phyloP scores from a whole-genome alignment of 2,797 vertebrate species.

The Mormyrops boulengeri region DNA sequence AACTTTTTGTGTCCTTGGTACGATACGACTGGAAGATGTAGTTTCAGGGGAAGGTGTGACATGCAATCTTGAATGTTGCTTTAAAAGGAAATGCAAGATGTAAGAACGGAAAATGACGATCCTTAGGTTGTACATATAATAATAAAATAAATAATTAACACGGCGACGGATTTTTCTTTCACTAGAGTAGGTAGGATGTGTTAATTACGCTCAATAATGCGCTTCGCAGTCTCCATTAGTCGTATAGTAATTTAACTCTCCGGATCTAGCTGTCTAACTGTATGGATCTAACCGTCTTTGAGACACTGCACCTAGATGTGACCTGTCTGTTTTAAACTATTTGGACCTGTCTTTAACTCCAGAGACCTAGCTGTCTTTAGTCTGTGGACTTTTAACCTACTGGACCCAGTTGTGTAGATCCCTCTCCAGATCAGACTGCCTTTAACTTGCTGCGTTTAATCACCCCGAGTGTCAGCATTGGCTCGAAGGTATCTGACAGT shows the following conservation, averaged over 20 bases:
- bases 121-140: background rate
- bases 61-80: background rate
- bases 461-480: background rate
- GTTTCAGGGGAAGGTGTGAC: background rate
- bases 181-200: background rate
- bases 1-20: background rate
- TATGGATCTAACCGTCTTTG: background rate
- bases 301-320: background rate
- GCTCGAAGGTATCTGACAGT: background rate
- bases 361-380: background rate
- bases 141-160: background rate
- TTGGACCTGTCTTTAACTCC: background rate
- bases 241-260: conserved; percentile 4
- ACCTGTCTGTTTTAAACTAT: background rate
- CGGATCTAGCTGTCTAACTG: background rate
- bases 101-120: background rate
- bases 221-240: background rate
- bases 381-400: background rate
- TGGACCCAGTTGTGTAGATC: background rate
- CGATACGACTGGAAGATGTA: background rate
- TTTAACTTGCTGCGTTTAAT: background rate
- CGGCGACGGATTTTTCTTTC: background rate
- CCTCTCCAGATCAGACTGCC: background rate
- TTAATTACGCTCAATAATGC: background rate
- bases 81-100: background rate